Base-by-base conservation (phyloP, 2,113 vertebrate genomes). In the Tor tambroides region DNA sequence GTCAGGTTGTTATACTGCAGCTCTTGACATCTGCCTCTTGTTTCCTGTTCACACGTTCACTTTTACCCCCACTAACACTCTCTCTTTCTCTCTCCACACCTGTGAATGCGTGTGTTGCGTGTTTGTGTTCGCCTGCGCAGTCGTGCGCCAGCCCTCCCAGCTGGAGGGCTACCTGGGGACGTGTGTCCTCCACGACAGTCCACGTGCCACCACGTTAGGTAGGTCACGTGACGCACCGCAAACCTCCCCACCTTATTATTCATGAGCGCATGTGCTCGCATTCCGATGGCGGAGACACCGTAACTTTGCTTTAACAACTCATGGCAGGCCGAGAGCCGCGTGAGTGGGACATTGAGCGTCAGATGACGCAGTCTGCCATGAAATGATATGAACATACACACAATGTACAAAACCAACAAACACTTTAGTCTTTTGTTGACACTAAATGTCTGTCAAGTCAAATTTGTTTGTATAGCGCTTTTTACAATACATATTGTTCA, bases 91-190 rank as follows among this genome's bases (percentile, higher is more conserved):
- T 90, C 84, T 89, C 90, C 77, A 87, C 85, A 88, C 90, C 85
- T 90, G 90, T 89, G 82, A 88, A 78, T 92, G 85, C 85, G 23
- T 78, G 26, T 80, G 63, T 84, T 76, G 67, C 3, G 2, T 90
- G 90, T 90, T 80, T 21, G 74, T 75, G 21, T 28, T 63, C 15
- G 28, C 32, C 84, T 86, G 88, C 87, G 91, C 92, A 96, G 95
- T 95, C 88, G 94, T 95, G 93, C 95, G 95, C 90, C 95, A 96
- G 93, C 91, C 95, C 88, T 95, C 95, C 90, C 95, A 96, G 94
- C 94, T 96, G 92, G 95, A 96, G 92, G 95, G 95, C 77, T 96
- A 96, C 94, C 94, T 96, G 90, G 95, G 94, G 91, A 95, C 95
- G 9, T 96, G 95, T 90, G 94, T 96, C 93, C 95, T 96, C 89